Evolutionary conservation across 2,113 vertebrate species (phyloP).

Genomic region (Oryzias curvinotus): DNA sequence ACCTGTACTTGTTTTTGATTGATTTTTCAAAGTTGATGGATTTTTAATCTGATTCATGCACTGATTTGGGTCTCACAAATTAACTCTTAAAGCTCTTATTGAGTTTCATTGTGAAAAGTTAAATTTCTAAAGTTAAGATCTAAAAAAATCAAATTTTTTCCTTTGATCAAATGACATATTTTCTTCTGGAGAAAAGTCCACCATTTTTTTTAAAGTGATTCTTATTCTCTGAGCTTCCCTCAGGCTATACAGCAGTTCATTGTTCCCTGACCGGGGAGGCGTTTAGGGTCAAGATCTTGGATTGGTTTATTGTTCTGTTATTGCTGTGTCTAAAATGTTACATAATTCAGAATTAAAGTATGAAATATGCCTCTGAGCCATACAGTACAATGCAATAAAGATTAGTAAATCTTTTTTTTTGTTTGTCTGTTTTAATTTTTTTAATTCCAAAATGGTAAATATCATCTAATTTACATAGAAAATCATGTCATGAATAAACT

Average conservation of each 20-base stretch:
- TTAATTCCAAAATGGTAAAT: slow-evolving; percentile 20
- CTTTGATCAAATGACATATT: slow-evolving; percentile 40
- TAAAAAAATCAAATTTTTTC: too few species aligned
- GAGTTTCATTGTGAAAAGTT: too few species aligned
- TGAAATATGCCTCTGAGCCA: neutral
- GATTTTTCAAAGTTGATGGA: too few species aligned
- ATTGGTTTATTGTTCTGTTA: slow-evolving; percentile 4
- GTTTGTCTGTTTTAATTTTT: slow-evolving; percentile 12
- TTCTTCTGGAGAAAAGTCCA: slow-evolving; percentile 5
- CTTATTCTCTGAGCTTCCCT: slow-evolving; percentile 27
- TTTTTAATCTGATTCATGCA: too few species aligned
- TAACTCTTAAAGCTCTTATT: too few species aligned
- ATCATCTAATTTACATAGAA: slow-evolving; percentile 54
- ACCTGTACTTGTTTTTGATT: too few species aligned
- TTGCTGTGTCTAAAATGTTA: slow-evolving; percentile 4
- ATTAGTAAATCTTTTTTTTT: neutral
- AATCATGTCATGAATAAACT: slow-evolving; percentile 21
- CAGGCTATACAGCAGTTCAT: slow-evolving; percentile 23
- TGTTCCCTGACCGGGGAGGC: slow-evolving; percentile 28
- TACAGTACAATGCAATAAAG: neutral
- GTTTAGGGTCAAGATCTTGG: slow-evolving; percentile 24
- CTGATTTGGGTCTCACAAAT: too few species aligned
- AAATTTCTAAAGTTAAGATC: too few species aligned
- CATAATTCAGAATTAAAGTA: neutral
- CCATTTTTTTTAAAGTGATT: slow-evolving; percentile 21